phyloP scores from a whole-genome alignment of 2,113 vertebrate species.

The Naja naja region DNA sequence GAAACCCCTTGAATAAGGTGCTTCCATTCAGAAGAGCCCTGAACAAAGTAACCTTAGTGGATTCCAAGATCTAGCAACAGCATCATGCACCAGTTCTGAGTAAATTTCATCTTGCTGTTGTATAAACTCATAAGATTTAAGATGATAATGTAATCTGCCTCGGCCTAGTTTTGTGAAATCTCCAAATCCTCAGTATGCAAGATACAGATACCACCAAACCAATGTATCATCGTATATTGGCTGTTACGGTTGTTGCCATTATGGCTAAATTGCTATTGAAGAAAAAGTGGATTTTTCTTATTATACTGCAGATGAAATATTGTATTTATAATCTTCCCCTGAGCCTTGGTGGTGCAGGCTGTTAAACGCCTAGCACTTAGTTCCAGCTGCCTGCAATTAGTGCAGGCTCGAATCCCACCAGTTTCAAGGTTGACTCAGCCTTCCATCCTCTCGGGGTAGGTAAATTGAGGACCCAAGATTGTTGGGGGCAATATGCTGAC shows the following conservation, averaged over 20 bases:
- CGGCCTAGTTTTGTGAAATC: neutral
- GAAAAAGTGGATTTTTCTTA: neutral
- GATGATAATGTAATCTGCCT: neutral
- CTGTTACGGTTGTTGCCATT: neutral
- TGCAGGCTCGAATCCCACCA: too few species aligned
- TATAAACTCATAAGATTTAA: neutral
- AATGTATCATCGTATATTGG: neutral
- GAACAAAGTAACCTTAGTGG: neutral
- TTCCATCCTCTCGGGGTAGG: too few species aligned
- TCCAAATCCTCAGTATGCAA: neutral
- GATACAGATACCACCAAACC: neutral
- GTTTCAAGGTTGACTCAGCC: too few species aligned
- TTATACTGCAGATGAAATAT: neutral
- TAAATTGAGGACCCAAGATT: too few species aligned
- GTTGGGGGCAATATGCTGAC: too few species aligned
- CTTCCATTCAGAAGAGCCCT: neutral
- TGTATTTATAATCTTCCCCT: neutral
- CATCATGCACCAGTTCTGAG: neutral
- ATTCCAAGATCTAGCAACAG: neutral
- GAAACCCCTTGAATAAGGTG: neutral
- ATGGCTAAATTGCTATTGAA: neutral
- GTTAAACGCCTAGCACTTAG: too few species aligned
- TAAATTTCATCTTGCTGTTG: neutral
- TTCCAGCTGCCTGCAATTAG: too few species aligned
- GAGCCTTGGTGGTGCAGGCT: too few species aligned